A percentile compares a stretch with the other conserved stretches of the same genome.
Conservation (phyloP, 2,888 invertebrate species). For the Beris chalybata region DNA sequence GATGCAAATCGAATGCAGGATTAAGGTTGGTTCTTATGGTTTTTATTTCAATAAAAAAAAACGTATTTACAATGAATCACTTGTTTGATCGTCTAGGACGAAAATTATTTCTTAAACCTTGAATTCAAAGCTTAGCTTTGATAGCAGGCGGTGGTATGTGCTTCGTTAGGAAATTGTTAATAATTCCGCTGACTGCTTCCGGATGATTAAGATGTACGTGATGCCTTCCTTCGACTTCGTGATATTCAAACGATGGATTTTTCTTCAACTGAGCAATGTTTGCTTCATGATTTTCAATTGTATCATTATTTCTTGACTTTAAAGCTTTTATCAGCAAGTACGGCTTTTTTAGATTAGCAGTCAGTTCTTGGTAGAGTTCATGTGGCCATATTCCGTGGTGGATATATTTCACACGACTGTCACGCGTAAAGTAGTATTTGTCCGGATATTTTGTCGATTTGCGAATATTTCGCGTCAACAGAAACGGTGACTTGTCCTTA, state of each 20-base stretch:
- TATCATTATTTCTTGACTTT: conserved; percentile 61
- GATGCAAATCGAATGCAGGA: conserved; percentile 36
- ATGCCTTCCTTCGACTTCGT: conserved; percentile 77
- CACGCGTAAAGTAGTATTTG: conserved; percentile 66
- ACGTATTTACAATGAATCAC: no score
- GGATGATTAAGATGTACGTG: conserved; percentile 80
- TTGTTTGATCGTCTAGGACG: not conserved
- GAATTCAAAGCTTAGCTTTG: conserved; percentile 2
- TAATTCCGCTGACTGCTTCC: conserved; percentile 63
- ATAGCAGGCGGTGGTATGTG: conserved; percentile 35
- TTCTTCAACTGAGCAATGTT: conserved; percentile 61
- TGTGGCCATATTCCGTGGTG: conserved; percentile 42
- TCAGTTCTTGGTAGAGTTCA: conserved; percentile 61
- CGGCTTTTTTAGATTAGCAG: conserved; percentile 63
- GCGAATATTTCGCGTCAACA: conserved; percentile 63
- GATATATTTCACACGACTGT: conserved; percentile 63
- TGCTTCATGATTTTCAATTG: conserved; percentile 62
- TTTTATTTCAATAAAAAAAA: not conserved
- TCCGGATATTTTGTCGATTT: conserved; percentile 61
- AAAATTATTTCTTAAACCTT: not conserved
- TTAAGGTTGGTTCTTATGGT: conserved; percentile 6
- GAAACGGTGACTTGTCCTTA: conserved; percentile 60
- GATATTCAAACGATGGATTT: conserved; percentile 63
- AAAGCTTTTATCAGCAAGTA: conserved; percentile 66
- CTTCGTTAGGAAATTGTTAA: conserved; percentile 47